Base-by-base conservation (phyloP, 2,888 invertebrate genomes). In the Agrochola lychnidis region DNA sequence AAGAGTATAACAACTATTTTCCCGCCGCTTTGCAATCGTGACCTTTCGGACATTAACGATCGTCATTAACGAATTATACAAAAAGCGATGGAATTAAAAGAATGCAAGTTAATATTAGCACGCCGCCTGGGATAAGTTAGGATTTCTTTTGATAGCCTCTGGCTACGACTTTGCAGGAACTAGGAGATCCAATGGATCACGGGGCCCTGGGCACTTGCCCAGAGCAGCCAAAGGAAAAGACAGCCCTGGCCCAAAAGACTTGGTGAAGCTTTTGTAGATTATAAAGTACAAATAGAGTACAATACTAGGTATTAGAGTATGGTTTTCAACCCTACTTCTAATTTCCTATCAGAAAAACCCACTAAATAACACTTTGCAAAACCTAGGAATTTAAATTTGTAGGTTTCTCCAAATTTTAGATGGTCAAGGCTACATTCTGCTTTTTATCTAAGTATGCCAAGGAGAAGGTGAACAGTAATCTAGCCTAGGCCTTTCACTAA, bases 391-490 rank as follows among this genome's bases (percentile, higher is more conserved):
- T 40, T 42, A 25, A 16, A 69, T 22, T 30, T 69, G 22, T 40
- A 36, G n/a, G n/a, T 19, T 10, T 16, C 36, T 45, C 12, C 45
- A 70, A 30, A 69, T 59, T 30, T 14, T 19, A 42, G 14, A 42
- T 42, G 25, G 42, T 70, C 57, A 57, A 42, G 14, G 42, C 2
- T 40, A 69, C 16, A 4, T 69, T 25, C 19, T 51, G 36, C 9
- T 68, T 48, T 68, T 71, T 71, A 36, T 68, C 3, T 42, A 16
- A 59, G 42, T 45, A 42, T 16, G 30, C 10, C 45, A 70, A 48
- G 36, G 16, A 6, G 19, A 64, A 48, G 2, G 22, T 51, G 16
- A 67, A n/a, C 9, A 14, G 16, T 22, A 51, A 22, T 40, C 40
- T 9, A n/a, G n/a, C n/a, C 14, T 16, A 48, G 16, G 5, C 10